Conservation (phyloP, 1,140 invertebrate species). For the Pseudomyrmex sp. region DNA sequence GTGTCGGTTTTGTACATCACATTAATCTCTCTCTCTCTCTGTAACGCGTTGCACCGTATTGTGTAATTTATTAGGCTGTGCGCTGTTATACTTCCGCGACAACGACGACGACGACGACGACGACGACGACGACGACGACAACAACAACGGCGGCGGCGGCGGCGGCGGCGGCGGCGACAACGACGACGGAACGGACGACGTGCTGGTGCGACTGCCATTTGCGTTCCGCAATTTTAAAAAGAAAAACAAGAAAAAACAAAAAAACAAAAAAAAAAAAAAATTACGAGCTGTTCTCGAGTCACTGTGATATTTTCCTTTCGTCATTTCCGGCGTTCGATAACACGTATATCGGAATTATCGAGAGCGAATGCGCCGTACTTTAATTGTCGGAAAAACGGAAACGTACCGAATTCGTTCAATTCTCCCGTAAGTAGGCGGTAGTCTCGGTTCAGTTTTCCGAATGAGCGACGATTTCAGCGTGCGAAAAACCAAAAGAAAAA, state of each 20-base stretch:
- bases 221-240: neutral
- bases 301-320: constrained; percentile 60
- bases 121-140: no score
- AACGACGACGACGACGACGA: constrained; percentile 5
- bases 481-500: neutral
- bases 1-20: constrained; percentile 67
- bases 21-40: constrained; percentile 49
- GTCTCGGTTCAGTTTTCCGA: constrained; percentile 28
- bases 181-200: neutral
- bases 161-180: no score
- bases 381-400: no score
- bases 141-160: neutral
- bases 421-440: neutral
- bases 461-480: constrained; percentile 3
- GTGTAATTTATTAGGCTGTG: constrained; percentile 51
- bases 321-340: constrained; percentile 27
- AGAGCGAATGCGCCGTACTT: constrained; percentile 12
- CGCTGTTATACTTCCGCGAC: constrained; percentile 28
- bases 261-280: constrained; percentile 9
- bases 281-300: constrained; percentile 54
- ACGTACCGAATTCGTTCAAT: constrained; percentile 20
- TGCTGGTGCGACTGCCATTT: constrained; percentile 40
- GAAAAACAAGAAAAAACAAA: no score
- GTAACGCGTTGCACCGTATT: constrained; percentile 61
- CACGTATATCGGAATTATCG: constrained; percentile 10